Evolutionary conservation across 2,797 vertebrate genomes (phyloP).

Genomic region (Microctenopoma lineatum): DNA sequence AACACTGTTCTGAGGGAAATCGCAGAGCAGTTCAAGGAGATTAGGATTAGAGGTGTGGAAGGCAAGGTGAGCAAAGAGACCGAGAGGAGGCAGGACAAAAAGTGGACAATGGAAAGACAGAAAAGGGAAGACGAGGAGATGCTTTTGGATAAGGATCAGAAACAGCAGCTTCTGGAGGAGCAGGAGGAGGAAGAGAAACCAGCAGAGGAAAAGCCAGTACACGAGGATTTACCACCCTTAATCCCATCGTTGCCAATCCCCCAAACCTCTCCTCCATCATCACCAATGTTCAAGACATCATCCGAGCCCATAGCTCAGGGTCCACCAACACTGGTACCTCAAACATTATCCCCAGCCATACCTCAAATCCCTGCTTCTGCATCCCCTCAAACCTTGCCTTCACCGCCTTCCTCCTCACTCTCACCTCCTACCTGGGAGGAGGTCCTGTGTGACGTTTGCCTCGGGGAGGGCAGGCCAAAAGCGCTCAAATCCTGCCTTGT

Average conservation of each 20-base stretch:
- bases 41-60: conserved; percentile 58
- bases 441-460: conserved; percentile 83
- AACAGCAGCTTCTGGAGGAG: conserved; percentile 65
- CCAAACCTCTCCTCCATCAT: conserved; percentile 21
- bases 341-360: conserved; percentile 38
- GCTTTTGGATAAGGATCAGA: conserved; percentile 62
- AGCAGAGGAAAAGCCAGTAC: conserved; percentile 19
- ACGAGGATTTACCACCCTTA: conserved; percentile 61
- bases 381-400: conserved; percentile 32
- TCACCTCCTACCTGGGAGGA: conserved; percentile 64
- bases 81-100: conserved; percentile 29
- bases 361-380: conserved; percentile 40
- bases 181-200: conserved; percentile 26
- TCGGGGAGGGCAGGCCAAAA: conserved; percentile 66
- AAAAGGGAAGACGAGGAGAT: conserved; percentile 71
- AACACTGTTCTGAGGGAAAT: conserved; percentile 86
- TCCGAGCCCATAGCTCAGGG: conserved; percentile 7
- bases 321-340: not conserved
- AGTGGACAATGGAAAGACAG: conserved; percentile 58
- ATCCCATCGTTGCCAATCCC: conserved; percentile 44
- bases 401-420: conserved; percentile 18
- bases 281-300: conserved; percentile 27
- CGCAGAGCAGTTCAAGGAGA: conserved; percentile 85
- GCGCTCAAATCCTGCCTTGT: conserved; percentile 84
- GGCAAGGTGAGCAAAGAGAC: conserved; percentile 32